phyloP scores from a whole-genome alignment of 2,888 invertebrate species.

The Campaea margaritaria region DNA sequence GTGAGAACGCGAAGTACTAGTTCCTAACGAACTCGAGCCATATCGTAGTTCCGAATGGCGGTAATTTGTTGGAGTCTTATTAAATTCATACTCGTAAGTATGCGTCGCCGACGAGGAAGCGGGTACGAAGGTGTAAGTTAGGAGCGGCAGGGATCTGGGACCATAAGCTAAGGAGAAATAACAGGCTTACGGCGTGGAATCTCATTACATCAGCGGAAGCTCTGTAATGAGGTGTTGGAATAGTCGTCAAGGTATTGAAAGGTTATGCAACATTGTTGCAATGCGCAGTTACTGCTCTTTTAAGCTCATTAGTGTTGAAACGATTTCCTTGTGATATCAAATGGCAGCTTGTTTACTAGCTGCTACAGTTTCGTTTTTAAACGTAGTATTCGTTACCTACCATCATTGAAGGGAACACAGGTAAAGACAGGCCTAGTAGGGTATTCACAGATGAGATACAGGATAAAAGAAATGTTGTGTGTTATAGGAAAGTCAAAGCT shows the following conservation, averaged over 20 bases:
- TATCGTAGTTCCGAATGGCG: conserved; percentile 57
- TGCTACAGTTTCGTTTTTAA: too few relatives aligned
- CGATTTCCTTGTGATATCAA: too few relatives aligned
- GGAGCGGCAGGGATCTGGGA: conserved; percentile 25
- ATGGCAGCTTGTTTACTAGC: too few relatives aligned
- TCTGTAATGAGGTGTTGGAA: conserved; percentile 4
- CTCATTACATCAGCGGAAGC: conserved; percentile 22
- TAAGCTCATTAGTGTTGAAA: neutral
- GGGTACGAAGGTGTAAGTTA: conserved; percentile 52
- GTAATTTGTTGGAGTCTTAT: conserved; percentile 76
- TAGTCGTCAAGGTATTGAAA: conserved; percentile 5
- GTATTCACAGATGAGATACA: too few relatives aligned
- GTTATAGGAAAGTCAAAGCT: too few relatives aligned
- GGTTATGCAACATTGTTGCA: neutral
- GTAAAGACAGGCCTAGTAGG: too few relatives aligned
- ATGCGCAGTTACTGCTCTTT: neutral
- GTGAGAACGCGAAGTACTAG: conserved; percentile 12
- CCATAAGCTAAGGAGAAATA: conserved; percentile 18
- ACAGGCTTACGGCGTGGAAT: conserved; percentile 28
- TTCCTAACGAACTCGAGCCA: conserved; percentile 44
- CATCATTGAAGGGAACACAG: too few relatives aligned
- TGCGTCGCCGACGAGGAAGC: conserved; percentile 50
- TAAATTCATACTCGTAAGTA: conserved; percentile 72
- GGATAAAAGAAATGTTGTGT: too few relatives aligned
- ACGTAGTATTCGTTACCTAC: too few relatives aligned